Evolutionary conservation across 2,888 invertebrate species (phyloP), one percentile per base, ranked within the genome.

Genomic region (Sesia bembeciformis): DNA sequence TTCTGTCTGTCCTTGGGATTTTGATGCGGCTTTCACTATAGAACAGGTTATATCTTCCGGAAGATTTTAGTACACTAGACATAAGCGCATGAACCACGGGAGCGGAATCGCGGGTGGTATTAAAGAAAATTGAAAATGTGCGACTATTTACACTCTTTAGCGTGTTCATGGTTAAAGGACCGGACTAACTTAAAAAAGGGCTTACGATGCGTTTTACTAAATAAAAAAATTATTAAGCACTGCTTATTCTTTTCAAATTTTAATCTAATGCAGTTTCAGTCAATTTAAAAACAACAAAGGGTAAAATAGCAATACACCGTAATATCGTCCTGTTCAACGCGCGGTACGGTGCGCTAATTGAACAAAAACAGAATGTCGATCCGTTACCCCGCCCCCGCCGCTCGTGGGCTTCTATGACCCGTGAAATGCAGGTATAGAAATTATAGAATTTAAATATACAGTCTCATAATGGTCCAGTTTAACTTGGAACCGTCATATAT

Each of bases 231-330:
- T 23, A 23, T 23, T 23, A 23, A 23, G 23, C 23, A n/a, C n/a
- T n/a, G 23, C 23, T 23, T 23, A 23, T 23, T 23, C 23, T 23
- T 42, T 42, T 42, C 5, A 42, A 42, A 5, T 5, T 7, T 42
- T 42, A 42, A 42, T 42, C 64, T 64, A 61, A 62, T 66, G 58
- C 64, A 65, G 74, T 67, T 77, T 70, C 75, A 76, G 72, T 75
- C 78, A 74, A 82, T 81, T 80, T 78, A 68, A 78, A 72, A 74
- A 78, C 70, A 81, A 78, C 78, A 80, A 81, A 77, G 72, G 75
- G 68, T 75, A 70, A 70, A 64, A 75, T 72, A 78, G 80, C 68
- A 70, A 63, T 75, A 81, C 23, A 23, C 2, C 23, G 23, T 23
- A 23, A 23, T 23, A 66, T 23, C 23, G 23, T 69, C 72, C 64